These are phyloP conservation scores for Pluvialis apricaria DNA, from an alignment of 2,113 vertebrate genomes.

Conservation along the genomic window DNA sequence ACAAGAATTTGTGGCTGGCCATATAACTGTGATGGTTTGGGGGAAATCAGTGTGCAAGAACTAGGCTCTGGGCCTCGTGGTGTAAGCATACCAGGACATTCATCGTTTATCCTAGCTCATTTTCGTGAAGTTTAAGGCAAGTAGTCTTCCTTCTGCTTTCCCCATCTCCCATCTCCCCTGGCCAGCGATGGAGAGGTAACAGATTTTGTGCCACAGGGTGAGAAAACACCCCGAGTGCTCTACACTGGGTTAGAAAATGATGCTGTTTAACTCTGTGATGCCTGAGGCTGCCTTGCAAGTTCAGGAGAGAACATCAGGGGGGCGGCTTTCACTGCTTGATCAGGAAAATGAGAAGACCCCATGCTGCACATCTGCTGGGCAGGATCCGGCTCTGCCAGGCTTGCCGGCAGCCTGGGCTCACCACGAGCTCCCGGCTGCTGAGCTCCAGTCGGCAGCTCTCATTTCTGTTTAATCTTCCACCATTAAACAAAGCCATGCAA, in stretches of 20 bases:
- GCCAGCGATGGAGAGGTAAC: neutral
- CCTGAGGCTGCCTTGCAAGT: neutral
- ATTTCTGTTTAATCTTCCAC: neutral
- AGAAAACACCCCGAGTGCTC: neutral
- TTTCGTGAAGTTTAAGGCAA: neutral
- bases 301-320: neutral
- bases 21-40: neutral
- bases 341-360: neutral
- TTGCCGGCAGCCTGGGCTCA: neutral
- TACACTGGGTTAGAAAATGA: neutral
- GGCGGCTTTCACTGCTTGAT: neutral
- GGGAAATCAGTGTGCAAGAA: neutral
- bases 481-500: neutral
- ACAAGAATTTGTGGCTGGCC: neutral
- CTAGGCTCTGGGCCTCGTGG: neutral
- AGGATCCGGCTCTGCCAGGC: neutral
- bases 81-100: neutral
- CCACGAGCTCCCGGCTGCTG: fast-evolving
- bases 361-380: neutral
- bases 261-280: neutral
- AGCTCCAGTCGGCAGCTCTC: neutral
- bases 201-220: neutral
- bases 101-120: neutral
- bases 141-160: neutral
- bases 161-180: neutral